These are phyloP conservation scores for Himalopsyche japonica DNA, from an alignment of 2,888 invertebrate species.

Conservation along the genomic window DNA sequence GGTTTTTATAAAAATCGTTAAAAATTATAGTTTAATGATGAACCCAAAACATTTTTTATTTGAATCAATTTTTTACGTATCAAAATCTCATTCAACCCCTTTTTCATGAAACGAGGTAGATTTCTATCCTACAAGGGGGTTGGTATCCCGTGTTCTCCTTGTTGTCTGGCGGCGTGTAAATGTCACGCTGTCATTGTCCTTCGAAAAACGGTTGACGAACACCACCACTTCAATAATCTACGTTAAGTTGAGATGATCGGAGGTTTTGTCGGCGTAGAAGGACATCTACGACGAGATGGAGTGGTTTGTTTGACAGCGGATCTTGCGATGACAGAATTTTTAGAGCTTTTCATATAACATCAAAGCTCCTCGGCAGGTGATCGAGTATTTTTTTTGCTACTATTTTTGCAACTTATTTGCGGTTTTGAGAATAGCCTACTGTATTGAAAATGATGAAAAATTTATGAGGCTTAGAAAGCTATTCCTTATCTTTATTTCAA, in stretches of 20 bases:
- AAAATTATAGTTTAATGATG: too few relatives aligned
- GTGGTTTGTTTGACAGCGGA: slow-evolving; percentile 11
- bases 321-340: background rate
- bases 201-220: slow-evolving; percentile 24
- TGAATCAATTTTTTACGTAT: background rate
- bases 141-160: background rate
- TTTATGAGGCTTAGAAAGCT: too few relatives aligned
- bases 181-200: slow-evolving; percentile 31
- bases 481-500: too few relatives aligned
- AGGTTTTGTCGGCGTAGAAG: background rate
- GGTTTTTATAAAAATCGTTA: too few relatives aligned
- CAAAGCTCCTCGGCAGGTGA: background rate
- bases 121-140: background rate
- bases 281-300: slow-evolving; percentile 5
- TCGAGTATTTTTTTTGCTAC: background rate
- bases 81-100: background rate
- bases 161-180: slow-evolving; percentile 10
- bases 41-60: too few relatives aligned
- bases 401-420: too few relatives aligned
- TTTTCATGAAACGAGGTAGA: background rate
- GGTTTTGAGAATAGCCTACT: too few relatives aligned
- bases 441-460: too few relatives aligned
- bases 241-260: background rate
- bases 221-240: slow-evolving; percentile 33
- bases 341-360: background rate